Base-by-base conservation (phyloP, 2,113 vertebrate species). In the Pterocles orientalis region DNA sequence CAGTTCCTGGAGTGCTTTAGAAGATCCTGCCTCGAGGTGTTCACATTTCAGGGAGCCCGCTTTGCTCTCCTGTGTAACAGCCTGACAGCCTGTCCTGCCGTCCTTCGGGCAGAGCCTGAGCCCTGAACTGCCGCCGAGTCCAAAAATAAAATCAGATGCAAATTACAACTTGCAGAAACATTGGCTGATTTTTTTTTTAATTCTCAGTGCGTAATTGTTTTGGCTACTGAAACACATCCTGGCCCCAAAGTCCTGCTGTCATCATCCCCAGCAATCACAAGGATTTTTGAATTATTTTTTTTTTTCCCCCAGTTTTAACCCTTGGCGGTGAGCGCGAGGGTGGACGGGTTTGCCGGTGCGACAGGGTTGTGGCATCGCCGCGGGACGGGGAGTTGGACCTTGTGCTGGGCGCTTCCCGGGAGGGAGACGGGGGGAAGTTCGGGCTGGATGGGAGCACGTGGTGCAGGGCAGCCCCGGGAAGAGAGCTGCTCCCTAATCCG, bases 371-470 rank as follows among this genome's bases (percentile, higher is more conserved):
- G 89, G 51, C 51, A 9, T 29, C 1, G 1, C 58, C 7, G 0
- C 1, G 28, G 71, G 34, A 29, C 0, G 11, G 47, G 41, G 51
- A 43, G 10, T 1, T 9, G 28, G 64, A 13, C 24, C 56, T 57
- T 29, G 60, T 54, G n/a, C 39, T 7, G 50, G 53, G 82, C 14
- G 9, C 24, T 33, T 26, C 25, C 29, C 1, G 0, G 58, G 31
- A 10, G 31, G 58, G 47, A 50, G 18, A 2, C 14, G 31, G 36
- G 25, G 6, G 14, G 16, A 39, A 25, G 1, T 20, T 19, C 0
- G 31, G 18, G 41, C 34, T 36, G 62, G 5, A 21, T 0, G 2
- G 25, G 16, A 13, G 19, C 51, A 6, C 14, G 0, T 0, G 20
- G 21, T 4, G 53, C 60, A 4, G 56, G 36, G 51, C 71, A 61